A percentile compares a stretch with the other conserved stretches of the same genome.
Conservation (phyloP, 2,888 invertebrate genomes). For the Platerodrilus igneus region DNA sequence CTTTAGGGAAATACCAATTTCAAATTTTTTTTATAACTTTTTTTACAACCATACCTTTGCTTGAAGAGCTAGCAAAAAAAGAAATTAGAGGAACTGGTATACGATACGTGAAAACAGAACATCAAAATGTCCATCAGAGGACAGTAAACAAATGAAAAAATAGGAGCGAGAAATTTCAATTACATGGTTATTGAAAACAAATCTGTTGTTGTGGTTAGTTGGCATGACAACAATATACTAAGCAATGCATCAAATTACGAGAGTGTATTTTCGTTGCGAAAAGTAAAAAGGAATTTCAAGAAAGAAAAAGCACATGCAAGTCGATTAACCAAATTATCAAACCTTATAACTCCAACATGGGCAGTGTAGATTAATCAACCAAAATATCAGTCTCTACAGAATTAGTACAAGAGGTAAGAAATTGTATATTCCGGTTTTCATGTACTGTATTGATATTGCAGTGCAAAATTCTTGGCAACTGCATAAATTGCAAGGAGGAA, state of each 20-base stretch:
- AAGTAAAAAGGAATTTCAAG: constrained; percentile 17
- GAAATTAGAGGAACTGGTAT: no score
- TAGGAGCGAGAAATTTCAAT: constrained; percentile 9
- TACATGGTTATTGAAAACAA: background rate
- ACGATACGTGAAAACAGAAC: no score
- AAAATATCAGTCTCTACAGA: constrained; percentile 31
- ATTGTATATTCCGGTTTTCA: constrained; percentile 33
- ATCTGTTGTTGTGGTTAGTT: constrained; percentile 13
- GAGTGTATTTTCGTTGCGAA: constrained; percentile 8
- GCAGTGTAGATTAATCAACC: constrained; percentile 30
- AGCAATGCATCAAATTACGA: constrained; percentile 19
- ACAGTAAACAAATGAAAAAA: constrained; percentile 5
- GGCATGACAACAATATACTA: constrained; percentile 28
- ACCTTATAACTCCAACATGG: constrained; percentile 30
- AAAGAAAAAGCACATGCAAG: constrained; percentile 22
- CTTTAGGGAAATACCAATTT: no score
- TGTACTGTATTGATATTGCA: constrained; percentile 31
- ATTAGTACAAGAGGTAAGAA: constrained; percentile 31
- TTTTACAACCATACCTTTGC: no score
- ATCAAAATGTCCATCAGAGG: no score
- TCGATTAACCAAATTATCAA: no score
- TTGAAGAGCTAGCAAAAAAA: no score
- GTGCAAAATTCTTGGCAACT: constrained; percentile 35
- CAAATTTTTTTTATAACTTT: no score
- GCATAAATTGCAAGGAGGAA: constrained; percentile 22